phyloP scores from a whole-genome alignment of 2,888 invertebrate species.

The Volucella bombylans region DNA sequence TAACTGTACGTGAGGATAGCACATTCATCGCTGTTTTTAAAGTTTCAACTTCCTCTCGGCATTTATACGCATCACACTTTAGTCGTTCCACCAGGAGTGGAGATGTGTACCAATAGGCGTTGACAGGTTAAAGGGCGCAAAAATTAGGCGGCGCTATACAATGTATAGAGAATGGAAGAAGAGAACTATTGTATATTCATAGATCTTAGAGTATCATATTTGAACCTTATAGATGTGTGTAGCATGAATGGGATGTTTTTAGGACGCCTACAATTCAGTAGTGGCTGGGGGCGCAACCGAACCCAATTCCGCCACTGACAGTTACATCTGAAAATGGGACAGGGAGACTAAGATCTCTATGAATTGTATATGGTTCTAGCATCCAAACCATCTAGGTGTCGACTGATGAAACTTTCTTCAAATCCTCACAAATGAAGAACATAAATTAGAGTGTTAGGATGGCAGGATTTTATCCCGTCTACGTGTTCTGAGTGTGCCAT shows the following conservation, averaged over 20 bases:
- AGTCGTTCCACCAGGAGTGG: constrained; percentile 20
- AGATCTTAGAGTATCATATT: no score
- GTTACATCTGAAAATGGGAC: no score
- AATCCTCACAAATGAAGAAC: constrained; percentile 72
- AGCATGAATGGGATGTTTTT: no score
- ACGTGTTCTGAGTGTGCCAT: constrained; percentile 69
- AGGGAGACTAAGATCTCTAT: background rate
- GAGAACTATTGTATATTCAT: no score
- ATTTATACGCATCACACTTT: constrained; percentile 40
- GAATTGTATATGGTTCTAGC: constrained; percentile 3
- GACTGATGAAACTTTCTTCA: constrained; percentile 68
- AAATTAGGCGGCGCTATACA: background rate
- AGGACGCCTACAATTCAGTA: no score
- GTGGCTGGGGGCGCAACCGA: no score
- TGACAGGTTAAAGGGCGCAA: constrained; percentile 1
- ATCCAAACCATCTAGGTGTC: constrained; percentile 34
- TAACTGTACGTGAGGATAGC: constrained; percentile 61
- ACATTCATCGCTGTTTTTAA: constrained; percentile 43
- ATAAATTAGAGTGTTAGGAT: constrained; percentile 70
- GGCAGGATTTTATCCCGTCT: constrained; percentile 70
- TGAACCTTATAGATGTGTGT: no score
- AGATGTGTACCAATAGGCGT: background rate
- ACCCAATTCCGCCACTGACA: no score
- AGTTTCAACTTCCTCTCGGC: constrained; percentile 24
- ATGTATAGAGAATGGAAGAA: no score